Base-by-base conservation (phyloP, 2,113 vertebrate species). In the Toxotes chatareus region DNA sequence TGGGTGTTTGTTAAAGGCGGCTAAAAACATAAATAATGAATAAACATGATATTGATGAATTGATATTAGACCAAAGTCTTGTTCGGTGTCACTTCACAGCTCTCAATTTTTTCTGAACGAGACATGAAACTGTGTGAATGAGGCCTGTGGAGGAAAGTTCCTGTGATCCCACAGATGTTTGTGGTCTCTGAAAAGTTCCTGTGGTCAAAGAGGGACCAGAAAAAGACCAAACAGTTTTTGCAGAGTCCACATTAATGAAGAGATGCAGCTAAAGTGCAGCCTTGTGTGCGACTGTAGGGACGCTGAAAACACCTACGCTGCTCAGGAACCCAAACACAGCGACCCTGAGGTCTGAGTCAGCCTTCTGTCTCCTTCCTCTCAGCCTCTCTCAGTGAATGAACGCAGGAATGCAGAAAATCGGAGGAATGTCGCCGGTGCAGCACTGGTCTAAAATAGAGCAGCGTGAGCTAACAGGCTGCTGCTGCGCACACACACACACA, bases 401-500 rank as follows among this genome's bases (percentile, higher is more conserved):
- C 5, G 56, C 79, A 91, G 90, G 90, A 92, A 93, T 91, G 87
- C 83, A 78, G 88, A 92, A 86, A 86, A 92, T 91, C 51, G 27
- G 60, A 87, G 85, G 92, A 92, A 93, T 92, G 91, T 88, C 55
- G 63, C 69, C 69, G 49, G 80, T 68, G 74, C 80, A 84, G 87
- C 69, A 53, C 40, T 21, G 49, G 56, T 76, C 59, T 36, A 82
- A 89, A 92, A 93, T 90, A 93, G 86, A 87, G 62, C 42, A 62
- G 56, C 57, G 56, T 44, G 10, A 70, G 40, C 42, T 64, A 79
- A 72, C 88, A 74, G 67, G 49, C 85, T 36, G 27, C 27, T 27
- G 27, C 27, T 27, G 27, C 27, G 1, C 27, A 27, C 27, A 27
- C 27, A 27, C 27, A 27, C 27, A 27, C 27, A 27, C 27, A 27